Evolutionary conservation across 2,797 vertebrate species (phyloP).

Genomic region (Molossus alvarezi): DNA sequence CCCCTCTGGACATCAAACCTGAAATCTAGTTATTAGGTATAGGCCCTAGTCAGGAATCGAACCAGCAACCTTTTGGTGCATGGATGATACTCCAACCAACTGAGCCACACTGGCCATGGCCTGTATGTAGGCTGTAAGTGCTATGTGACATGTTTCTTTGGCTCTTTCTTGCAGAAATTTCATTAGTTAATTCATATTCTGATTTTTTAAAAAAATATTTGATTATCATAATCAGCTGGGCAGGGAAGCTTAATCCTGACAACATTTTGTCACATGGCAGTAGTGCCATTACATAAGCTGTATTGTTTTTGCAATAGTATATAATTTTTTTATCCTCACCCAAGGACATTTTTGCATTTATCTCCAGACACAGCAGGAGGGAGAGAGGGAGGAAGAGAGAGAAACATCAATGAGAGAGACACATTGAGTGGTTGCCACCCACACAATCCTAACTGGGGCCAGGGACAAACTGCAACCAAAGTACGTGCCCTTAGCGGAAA

Average conservation of each 20-base stretch:
- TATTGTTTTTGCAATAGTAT: slow-evolving; percentile 35
- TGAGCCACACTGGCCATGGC: neutral
- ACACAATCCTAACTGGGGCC: too few species aligned
- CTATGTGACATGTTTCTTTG: neutral
- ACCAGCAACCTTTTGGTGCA: neutral
- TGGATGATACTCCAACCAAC: neutral
- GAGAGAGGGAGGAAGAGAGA: too few species aligned
- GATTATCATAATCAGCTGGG: neutral
- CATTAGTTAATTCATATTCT: slow-evolving; percentile 8
- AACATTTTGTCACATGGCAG: neutral
- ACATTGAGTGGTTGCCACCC: too few species aligned
- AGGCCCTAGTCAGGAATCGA: neutral
- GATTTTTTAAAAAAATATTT: slow-evolving; percentile 4
- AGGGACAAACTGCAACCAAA: too few species aligned
- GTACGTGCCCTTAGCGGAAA: too few species aligned
- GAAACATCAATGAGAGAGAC: too few species aligned
- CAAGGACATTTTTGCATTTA: too few species aligned
- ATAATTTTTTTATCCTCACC: slow-evolving; percentile 37
- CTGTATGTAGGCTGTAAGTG: neutral
- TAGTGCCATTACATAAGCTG: neutral
- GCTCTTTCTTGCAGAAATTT: neutral
- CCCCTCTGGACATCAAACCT: neutral
- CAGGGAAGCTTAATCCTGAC: slow-evolving; percentile 9
- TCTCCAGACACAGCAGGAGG: too few species aligned
- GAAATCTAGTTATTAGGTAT: neutral